Base-by-base conservation (phyloP, 1,140 invertebrate species). In the Bursaphelenchus mucronatus region DNA sequence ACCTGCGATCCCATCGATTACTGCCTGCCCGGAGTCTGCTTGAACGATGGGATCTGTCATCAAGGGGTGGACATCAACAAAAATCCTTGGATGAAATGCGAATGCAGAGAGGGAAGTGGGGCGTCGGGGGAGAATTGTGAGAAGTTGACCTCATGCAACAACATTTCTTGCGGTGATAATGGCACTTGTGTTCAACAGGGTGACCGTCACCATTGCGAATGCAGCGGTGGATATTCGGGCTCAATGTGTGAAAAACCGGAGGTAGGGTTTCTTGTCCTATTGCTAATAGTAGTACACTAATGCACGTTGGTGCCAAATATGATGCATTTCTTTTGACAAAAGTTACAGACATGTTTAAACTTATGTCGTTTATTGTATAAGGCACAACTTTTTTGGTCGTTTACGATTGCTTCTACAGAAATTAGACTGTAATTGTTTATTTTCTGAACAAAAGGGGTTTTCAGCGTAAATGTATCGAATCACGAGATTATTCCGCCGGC, bases 11-110 rank as follows among this genome's bases (percentile, higher is more conserved):
- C n/a, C 13, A 55, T 55, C 6, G 54, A n/a, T 21, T 55, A 30
- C n/a, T 55, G 54, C 6, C 4, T 55, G n/a, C 4, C n/a, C n/a
- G 54, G 54, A 43, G 54, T 55, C n/a, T 55, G 54, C 39, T 44
- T 55, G 54, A 55, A 55, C 54, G 54, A 39, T 15, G 54, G 54
- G n/a, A 55, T 39, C 30, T 55, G 54, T 44, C n/a, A n/a, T 39
- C 54, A 55, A 39, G n/a, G 39, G 1, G 13, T 30, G 54, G 4
- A n/a, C 6, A 15, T 15, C 13, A 39, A 43, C 39, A 21, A 55
- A n/a, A 55, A n/a, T 6, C 54, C 39, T 55, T 39, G 39, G 19
- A 15, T 55, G 13, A n/a, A 39, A 30, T 55, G 54, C 30, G 54
- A 55, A 6, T 40, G 57, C 3, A 39, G 6, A 13, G 40, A 59